phyloP scores from a whole-genome alignment of 2,888 invertebrate genomes.

The Trachelus tabidus region DNA sequence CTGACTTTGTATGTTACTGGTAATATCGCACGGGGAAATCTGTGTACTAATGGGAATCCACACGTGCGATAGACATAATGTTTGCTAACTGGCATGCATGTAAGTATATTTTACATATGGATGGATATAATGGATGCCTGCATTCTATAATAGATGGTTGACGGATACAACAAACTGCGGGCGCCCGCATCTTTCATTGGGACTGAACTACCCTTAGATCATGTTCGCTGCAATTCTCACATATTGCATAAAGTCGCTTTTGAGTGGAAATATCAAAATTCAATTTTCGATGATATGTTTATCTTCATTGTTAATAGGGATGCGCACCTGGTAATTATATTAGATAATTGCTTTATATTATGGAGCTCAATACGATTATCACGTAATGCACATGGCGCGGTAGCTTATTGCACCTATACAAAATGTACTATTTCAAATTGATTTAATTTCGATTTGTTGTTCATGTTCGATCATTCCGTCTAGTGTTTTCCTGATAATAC shows the following conservation, averaged over 20 bases:
- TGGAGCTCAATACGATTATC: too few relatives aligned
- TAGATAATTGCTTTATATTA: too few relatives aligned
- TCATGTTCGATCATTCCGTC: not conserved
- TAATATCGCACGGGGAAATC: not conserved
- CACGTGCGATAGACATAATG: not conserved
- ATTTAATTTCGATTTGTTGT: not conserved
- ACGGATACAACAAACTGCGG: not conserved
- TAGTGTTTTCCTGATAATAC: not conserved
- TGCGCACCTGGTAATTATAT: too few relatives aligned
- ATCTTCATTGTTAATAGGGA: too few relatives aligned
- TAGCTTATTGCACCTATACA: not conserved
- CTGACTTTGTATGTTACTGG: not conserved
- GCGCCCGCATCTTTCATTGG: not conserved
- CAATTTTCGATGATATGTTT: not conserved
- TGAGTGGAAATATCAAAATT: not conserved
- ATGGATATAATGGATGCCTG: not conserved
- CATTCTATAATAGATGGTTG: not conserved
- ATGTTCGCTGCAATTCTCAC: not conserved
- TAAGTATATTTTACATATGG: not conserved
- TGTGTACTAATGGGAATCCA: not conserved
- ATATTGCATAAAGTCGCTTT: not conserved
- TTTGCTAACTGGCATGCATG: not conserved
- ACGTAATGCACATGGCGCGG: too few relatives aligned
- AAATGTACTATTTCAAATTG: not conserved
- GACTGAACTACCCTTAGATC: not conserved